Base-by-base conservation (phyloP, 1,140 invertebrate species). In the Diabrotica virgifera region DNA sequence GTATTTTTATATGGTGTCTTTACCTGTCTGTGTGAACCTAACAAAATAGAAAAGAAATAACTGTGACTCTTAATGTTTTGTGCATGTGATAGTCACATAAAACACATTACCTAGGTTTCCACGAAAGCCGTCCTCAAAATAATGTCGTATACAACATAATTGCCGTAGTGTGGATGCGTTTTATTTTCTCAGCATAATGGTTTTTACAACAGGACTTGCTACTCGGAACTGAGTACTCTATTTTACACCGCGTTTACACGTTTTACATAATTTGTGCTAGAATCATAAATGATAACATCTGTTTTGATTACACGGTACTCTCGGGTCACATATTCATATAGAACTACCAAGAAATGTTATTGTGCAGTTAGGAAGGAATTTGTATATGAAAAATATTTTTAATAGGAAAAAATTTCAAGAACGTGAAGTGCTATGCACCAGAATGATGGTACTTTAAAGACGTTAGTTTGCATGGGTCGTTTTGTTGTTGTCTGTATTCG, bases 231-330 rank as follows among this genome's bases (percentile, higher is more conserved):
- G 4, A 46, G 40, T 46, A 46, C 40, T 46, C 40, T 46, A 46
- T 46, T 46, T 46, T 46, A 46, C 8, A 46, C 40, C 40, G n/a
- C 40, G n/a, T 46, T 46, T 46, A 46, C 40, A n/a, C 40, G n/a
- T 46, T 46, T 46, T 46, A 46, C n/a, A n/a, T 46, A 46, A 46
- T 46, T 46, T 46, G 40, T 46, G 40, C 40, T 46, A 46, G 40
- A 10, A 46, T 46, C 40, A 46, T 46, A 46, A 46, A 46, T 46
- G 40, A 46, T 46, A 46, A 46, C 8, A 46, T 46, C 40, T 46
- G 8, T 46, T 46, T 46, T 46, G n/a, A 6, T 8, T 46, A n/a
- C 40, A 46, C 40, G 40, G 40, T 46, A 46, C 6, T 46, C 40
- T 10, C 40, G n/a, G 40, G 40, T 46, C 40, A 46, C 40, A 46